Evolutionary conservation across 2,113 vertebrate species (phyloP).

Genomic region (Procapra przewalskii): DNA sequence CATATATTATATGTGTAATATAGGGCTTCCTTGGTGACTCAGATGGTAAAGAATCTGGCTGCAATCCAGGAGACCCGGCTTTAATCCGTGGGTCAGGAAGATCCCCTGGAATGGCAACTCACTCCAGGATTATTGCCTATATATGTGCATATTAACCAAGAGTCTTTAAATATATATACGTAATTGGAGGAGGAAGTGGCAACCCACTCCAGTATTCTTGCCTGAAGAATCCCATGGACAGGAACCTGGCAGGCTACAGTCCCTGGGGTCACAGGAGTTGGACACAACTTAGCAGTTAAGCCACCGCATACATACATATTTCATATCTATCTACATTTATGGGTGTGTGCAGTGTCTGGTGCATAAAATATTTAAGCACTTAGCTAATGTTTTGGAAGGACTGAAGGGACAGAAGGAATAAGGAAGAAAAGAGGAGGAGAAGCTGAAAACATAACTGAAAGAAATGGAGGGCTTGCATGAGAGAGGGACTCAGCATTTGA

Average conservation of each 20-base stretch:
- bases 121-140: background rate
- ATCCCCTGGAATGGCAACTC: background rate
- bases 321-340: background rate
- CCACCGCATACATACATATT: background rate
- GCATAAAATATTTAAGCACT: background rate
- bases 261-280: background rate
- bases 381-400: background rate
- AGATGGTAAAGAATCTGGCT: background rate
- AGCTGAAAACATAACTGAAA: background rate
- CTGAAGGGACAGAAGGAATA: background rate
- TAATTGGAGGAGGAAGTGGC: background rate
- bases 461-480: background rate
- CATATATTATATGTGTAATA: background rate
- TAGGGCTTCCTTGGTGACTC: background rate
- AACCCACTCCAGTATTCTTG: background rate
- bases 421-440: background rate
- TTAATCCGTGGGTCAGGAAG: background rate
- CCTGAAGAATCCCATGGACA: background rate
- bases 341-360: background rate
- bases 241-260: background rate
- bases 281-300: background rate
- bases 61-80: background rate
- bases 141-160: background rate
- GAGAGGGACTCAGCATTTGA: background rate
- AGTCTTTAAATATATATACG: background rate